These are phyloP conservation scores for Drosophila hydei DNA, from an alignment of 1,140 invertebrate genomes.

Conservation along the genomic window DNA sequence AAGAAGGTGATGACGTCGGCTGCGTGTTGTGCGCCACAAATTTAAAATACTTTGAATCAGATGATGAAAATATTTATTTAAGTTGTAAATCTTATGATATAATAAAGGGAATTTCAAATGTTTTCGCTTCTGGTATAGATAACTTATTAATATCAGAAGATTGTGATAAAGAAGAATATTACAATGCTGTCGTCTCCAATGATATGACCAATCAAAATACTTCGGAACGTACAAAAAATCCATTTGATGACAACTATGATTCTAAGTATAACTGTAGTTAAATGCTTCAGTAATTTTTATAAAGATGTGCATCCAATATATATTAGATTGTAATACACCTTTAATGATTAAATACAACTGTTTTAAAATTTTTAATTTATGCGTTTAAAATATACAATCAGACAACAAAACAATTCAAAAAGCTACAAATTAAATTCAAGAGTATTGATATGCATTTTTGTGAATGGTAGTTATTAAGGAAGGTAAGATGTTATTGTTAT, in stretches of 20 bases:
- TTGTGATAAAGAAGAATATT: background rate
- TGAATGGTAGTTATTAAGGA: too few relatives aligned
- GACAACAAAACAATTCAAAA: too few relatives aligned
- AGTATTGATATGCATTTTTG: too few relatives aligned
- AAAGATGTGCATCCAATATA: too few relatives aligned
- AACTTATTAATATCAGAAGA: background rate
- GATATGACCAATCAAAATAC: background rate
- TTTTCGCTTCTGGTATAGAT: conserved; percentile 35
- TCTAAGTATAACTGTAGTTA: conserved; percentile 20
- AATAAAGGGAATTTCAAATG: conserved; percentile 42
- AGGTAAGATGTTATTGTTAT: too few relatives aligned
- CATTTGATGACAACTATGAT: conserved; percentile 34
- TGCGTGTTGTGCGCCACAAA: conserved; percentile 47
- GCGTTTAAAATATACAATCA: too few relatives aligned
- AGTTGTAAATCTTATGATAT: conserved; percentile 6
- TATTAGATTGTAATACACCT: too few relatives aligned
- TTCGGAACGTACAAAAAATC: background rate
- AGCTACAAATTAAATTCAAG: too few relatives aligned
- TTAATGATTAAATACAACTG: too few relatives aligned
- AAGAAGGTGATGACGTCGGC: conserved; percentile 1
- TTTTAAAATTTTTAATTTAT: background rate
- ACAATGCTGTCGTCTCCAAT: background rate
- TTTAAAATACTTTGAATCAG: background rate
- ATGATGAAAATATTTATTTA: background rate
- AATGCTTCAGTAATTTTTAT: background rate